Evolutionary conservation across 1,140 invertebrate species (phyloP), one percentile per base, ranked within the genome.

Genomic region (Archegozetes longisetosus): DNA sequence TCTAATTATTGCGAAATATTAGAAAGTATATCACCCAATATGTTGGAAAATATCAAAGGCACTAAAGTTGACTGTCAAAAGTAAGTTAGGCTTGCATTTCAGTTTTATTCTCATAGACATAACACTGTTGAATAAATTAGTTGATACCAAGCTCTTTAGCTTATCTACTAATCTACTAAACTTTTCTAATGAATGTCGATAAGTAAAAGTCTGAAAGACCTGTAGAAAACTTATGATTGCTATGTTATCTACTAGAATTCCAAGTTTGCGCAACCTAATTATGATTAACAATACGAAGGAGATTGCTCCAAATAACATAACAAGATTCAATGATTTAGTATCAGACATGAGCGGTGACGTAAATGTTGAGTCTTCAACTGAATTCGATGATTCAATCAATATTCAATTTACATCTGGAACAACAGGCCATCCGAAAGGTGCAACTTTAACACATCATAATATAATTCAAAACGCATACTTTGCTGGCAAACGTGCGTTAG

Each of bases 341-440:
- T 1, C 9, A 6, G 12, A 66, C 64, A 60, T 69, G 68, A 1
- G 9, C 6, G 23, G 28, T 3, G 47, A 52, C 32, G 32, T 40
- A 46, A 28, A 64, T 51, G 6, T 4, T 20, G 14, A 24, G 22
- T 6, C 27, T 46, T 20, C 54, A 25, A 27, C 50, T 17, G 25
- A 26, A 53, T 20, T 63, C n/a, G 57, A 61, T 46, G 53, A 59
- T 66, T 62, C 71, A 56, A 68, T 75, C 60, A 61, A 62, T 61
- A 55, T 58, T 13, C 56, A 61, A 49, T 62, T 65, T 55, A 61
- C 62, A 9, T 66, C 83, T 80, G 83, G 83, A 20, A 88, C 87
- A 3, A 90, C 85, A 51, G 90, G 91, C 0, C 76, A 77, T 29
- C 87, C 93, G 1, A 98, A 98, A 74, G 92, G 86, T 13, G 84